A percentile compares a stretch with the other conserved stretches of the same genome.
These are phyloP conservation scores for Cyclina sinensis DNA, from an alignment of 1,140 invertebrate species.

Conservation along the genomic window DNA sequence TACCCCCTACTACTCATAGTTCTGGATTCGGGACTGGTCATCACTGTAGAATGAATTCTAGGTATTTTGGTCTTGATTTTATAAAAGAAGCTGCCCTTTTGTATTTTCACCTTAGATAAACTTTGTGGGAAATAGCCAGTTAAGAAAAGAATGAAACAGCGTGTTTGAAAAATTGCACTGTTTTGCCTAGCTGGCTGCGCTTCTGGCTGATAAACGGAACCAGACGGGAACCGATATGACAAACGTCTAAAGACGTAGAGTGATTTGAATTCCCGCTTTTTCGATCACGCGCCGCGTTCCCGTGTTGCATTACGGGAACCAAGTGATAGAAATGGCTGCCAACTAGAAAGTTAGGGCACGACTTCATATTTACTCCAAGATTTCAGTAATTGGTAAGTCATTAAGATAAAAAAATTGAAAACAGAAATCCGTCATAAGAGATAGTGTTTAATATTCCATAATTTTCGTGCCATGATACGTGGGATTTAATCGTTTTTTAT, in stretches of 20 bases:
- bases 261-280: slow-evolving; percentile 67
- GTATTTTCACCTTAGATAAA: background rate
- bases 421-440: no score
- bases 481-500: no score
- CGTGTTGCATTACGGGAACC: slow-evolving; percentile 65
- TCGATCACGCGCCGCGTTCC: slow-evolving; percentile 50
- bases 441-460: no score
- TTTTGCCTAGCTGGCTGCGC: background rate
- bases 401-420: no score
- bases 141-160: background rate
- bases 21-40: no score
- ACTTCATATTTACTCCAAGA: no score
- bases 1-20: no score
- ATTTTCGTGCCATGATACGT: no score
- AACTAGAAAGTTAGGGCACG: no score
- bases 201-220: background rate
- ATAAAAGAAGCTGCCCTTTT: background rate
- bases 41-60: no score
- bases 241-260: slow-evolving; percentile 21
- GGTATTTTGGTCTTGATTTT: background rate
- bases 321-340: slow-evolving; percentile 47
- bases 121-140: background rate
- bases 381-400: no score
- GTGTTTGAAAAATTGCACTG: background rate
- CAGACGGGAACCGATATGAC: slow-evolving; percentile 32